Evolutionary conservation across 1,140 invertebrate genomes (phyloP).

Genomic region (Drosophila lacteicornis): DNA sequence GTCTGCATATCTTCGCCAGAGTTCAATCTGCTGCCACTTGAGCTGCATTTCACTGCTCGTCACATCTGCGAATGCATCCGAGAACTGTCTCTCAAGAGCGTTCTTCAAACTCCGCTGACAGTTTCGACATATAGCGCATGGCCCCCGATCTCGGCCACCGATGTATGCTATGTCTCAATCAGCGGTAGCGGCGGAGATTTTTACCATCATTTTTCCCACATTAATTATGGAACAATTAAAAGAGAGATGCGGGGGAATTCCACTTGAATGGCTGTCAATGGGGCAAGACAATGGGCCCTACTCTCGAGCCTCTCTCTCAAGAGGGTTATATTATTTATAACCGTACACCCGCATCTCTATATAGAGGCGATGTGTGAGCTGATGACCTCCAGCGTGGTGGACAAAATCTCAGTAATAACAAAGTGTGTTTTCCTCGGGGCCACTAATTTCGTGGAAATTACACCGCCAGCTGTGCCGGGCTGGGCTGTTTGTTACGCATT

Average conservation of each 20-base stretch:
- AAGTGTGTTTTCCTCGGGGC: conserved; percentile 50
- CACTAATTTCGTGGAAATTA: conserved; percentile 75
- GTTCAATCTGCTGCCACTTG: conserved; percentile 43
- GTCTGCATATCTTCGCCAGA: conserved; percentile 16
- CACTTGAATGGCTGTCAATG: conserved; percentile 78
- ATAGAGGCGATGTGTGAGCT: conserved; percentile 3
- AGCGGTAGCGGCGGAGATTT: conserved; percentile 53
- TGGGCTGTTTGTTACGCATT: conserved; percentile 66
- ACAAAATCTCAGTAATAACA: conserved; percentile 61
- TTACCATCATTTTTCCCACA: conserved; percentile 67
- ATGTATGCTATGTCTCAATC: conserved; percentile 70
- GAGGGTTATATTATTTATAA: conserved; percentile 14
- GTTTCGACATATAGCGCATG: conserved; percentile 52
- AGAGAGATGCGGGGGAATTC: conserved; percentile 63
- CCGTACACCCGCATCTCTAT: conserved; percentile 56
- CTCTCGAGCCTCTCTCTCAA: conserved; percentile 35
- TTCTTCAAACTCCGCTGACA: conserved; percentile 61
- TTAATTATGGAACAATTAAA: conserved; percentile 82
- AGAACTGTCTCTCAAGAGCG: conserved; percentile 16
- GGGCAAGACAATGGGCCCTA: conserved; percentile 55
- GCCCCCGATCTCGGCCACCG: conserved; percentile 16
- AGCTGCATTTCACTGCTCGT: conserved; percentile 48
- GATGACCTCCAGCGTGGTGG: conserved; percentile 76
- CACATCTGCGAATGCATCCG: conserved; percentile 18
- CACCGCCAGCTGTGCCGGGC: conserved; percentile 28